Conservation (phyloP, 2,888 invertebrate species). For the Reticulitermes lucifugus region DNA sequence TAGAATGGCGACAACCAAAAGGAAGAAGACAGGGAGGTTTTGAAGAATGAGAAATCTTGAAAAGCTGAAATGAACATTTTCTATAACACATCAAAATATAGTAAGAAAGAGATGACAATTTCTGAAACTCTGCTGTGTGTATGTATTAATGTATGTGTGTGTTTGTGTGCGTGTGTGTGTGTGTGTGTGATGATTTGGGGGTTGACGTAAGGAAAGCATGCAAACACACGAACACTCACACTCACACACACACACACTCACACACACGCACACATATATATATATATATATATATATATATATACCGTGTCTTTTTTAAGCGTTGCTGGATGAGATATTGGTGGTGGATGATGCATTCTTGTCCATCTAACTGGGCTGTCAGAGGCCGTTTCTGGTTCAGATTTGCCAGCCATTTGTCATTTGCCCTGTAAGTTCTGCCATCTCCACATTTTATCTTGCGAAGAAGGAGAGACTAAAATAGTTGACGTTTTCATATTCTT, state of each 20-base stretch:
- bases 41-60: slow-evolving; percentile 50
- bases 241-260: background rate
- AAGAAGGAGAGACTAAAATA: slow-evolving; percentile 5
- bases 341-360: slow-evolving; percentile 44
- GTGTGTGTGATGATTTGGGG: background rate
- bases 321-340: background rate
- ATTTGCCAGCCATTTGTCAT: slow-evolving; percentile 51
- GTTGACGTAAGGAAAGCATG: background rate
- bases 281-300: background rate
- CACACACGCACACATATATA: too few species aligned
- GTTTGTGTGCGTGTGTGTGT: background rate
- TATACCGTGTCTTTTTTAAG: slow-evolving; percentile 3
- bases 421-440: slow-evolving; percentile 20
- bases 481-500: background rate
- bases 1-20: slow-evolving; percentile 23
- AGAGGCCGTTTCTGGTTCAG: slow-evolving; percentile 49
- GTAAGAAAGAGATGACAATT: slow-evolving; percentile 12
- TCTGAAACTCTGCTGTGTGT: background rate
- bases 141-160: background rate
- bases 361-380: slow-evolving; percentile 48
- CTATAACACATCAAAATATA: slow-evolving; percentile 40
- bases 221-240: background rate
- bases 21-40: slow-evolving; percentile 35
- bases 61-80: slow-evolving; percentile 50
- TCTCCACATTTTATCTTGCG: background rate